phyloP scores from a whole-genome alignment of 2,888 invertebrate species.

The Anoplius nigerrimus region DNA sequence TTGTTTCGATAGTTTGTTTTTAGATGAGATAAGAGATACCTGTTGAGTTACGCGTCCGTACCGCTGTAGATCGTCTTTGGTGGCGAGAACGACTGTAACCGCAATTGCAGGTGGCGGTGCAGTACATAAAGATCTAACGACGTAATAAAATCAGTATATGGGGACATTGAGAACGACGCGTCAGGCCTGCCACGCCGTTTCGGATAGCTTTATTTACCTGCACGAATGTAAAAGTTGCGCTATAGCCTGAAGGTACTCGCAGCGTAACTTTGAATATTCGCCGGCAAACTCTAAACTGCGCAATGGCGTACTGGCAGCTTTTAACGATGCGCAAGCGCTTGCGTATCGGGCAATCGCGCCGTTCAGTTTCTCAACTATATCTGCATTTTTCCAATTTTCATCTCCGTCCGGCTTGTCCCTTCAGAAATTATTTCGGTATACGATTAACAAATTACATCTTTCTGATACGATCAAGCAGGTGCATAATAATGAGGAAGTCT shows the following conservation, averaged over 20 bases:
- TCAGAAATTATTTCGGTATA: neutral
- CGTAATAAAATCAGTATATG: too few relatives aligned
- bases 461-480: too few relatives aligned
- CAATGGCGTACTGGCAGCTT: conserved; percentile 82
- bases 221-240: conserved; percentile 83
- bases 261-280: conserved; percentile 86
- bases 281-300: conserved; percentile 83
- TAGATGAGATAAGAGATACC: conserved; percentile 63
- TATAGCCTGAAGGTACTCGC: conserved; percentile 83
- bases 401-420: conserved; percentile 58
- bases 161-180: neutral
- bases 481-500: neutral
- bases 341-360: conserved; percentile 69
- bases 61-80: conserved; percentile 86
- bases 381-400: conserved; percentile 54
- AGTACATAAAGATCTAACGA: conserved; percentile 82
- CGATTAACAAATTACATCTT: neutral
- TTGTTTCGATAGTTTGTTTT: neutral
- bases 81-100: conserved; percentile 85
- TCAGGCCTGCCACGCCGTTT: too few relatives aligned
- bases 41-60: conserved; percentile 89
- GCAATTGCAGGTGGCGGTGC: conserved; percentile 96
- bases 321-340: conserved; percentile 72
- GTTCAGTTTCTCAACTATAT: conserved; percentile 68
- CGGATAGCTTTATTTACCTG: conserved; percentile 56